These are phyloP conservation scores for Accipiter cooperii DNA, from an alignment of 2,113 vertebrate species.

Conservation along the genomic window DNA sequence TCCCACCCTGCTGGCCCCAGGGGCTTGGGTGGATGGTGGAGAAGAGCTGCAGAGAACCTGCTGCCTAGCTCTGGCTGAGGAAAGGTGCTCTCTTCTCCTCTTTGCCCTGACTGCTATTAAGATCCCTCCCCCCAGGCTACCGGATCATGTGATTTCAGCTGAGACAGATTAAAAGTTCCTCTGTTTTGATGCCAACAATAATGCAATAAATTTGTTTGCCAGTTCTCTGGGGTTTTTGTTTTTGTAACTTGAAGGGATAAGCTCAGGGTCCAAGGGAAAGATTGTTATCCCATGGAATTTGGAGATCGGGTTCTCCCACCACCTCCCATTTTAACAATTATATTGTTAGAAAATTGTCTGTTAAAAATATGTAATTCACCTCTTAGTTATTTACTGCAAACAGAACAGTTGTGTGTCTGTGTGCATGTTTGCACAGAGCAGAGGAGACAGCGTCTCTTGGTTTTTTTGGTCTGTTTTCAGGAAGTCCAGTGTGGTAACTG, in stretches of 20 bases:
- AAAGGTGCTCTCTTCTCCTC: neutral
- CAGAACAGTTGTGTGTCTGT: neutral
- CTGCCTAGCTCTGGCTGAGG: neutral
- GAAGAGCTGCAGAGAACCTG: neutral
- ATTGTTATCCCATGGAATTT: constrained; percentile 40
- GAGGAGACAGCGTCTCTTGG: neutral
- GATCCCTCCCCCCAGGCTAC: neutral
- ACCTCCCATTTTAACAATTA: neutral
- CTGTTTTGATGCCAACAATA: constrained; percentile 67
- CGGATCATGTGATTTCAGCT: constrained; percentile 58
- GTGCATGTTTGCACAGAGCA: neutral
- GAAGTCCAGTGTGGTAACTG: neutral
- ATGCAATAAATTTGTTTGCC: constrained; percentile 57
- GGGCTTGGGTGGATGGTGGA: neutral
- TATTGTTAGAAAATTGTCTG: constrained; percentile 3
- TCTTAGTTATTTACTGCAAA: constrained; percentile 1
- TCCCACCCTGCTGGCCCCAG: neutral
- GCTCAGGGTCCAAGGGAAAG: constrained; percentile 34
- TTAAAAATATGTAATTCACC: constrained; percentile 9
- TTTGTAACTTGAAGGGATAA: neutral
- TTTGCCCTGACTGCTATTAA: neutral
- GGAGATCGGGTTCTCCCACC: neutral
- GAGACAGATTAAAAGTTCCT: constrained; percentile 68
- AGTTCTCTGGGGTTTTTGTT: neutral
- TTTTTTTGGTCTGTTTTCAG: neutral